These are phyloP conservation scores for Rhyacophila evoluta DNA, from an alignment of 2,888 invertebrate species.

Conservation along the genomic window DNA sequence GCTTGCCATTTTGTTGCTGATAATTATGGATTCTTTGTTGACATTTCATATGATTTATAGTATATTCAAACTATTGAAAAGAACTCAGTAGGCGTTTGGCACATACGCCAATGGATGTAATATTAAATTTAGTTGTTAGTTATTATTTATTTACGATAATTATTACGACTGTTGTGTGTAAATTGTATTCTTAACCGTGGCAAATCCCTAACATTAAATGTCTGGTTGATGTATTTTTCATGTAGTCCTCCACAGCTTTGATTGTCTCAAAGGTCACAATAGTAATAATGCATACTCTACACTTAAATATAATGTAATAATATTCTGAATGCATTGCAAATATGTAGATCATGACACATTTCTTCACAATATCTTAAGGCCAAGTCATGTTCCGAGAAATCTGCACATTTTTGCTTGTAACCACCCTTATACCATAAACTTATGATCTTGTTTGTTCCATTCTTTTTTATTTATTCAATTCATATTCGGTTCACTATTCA, in stretches of 20 bases:
- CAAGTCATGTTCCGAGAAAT: too few species aligned
- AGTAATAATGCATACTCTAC: not conserved
- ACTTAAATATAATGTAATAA: not conserved
- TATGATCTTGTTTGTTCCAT: too few species aligned
- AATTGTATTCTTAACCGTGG: not conserved
- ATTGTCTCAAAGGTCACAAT: slow-evolving; percentile 19
- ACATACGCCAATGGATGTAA: not conserved
- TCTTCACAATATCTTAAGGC: not conserved
- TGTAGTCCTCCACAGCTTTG: slow-evolving; percentile 6
- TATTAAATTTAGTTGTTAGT: slow-evolving; percentile 4
- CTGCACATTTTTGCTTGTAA: too few species aligned
- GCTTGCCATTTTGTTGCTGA: slow-evolving; percentile 12
- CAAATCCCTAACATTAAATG: not conserved
- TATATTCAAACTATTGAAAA: not conserved
- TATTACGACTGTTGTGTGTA: slow-evolving; percentile 19
- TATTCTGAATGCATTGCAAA: not conserved
- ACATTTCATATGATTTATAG: not conserved
- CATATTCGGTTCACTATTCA: too few species aligned
- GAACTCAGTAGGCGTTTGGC: not conserved
- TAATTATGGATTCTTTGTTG: not conserved
- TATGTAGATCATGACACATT: not conserved
- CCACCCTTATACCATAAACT: too few species aligned
- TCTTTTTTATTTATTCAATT: too few species aligned
- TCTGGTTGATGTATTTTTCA: not conserved
- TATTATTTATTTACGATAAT: slow-evolving; percentile 14